Evolutionary conservation across 2,888 invertebrate genomes (phyloP).

Genomic region (Megamerina dolium): DNA sequence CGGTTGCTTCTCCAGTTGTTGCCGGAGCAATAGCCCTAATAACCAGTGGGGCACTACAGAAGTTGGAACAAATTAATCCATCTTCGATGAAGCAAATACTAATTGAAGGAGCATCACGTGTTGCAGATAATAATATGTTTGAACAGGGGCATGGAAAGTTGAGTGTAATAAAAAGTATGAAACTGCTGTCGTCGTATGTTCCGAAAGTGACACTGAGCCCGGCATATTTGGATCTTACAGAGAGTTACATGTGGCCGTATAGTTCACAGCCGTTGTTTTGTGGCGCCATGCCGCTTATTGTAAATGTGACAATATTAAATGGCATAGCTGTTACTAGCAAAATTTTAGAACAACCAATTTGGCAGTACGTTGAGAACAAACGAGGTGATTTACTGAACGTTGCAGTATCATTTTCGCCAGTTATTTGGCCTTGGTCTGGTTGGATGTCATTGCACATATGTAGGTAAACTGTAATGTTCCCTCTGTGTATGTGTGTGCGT

Average conservation of each 20-base stretch:
- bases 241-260: conserved; percentile 99
- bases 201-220: conserved; percentile 63
- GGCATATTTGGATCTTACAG: conserved; percentile 87
- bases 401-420: conserved; percentile 68
- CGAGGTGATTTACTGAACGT: conserved; percentile 75
- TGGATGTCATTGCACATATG: conserved; percentile 78
- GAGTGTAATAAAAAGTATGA: conserved; percentile 74
- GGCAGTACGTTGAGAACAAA: conserved; percentile 84
- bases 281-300: conserved; percentile 79
- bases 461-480: conserved; percentile 20
- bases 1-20: conserved; percentile 95
- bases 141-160: conserved; percentile 95
- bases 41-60: conserved; percentile 69
- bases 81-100: conserved; percentile 94
- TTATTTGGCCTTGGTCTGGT: conserved; percentile 96
- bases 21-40: conserved; percentile 90
- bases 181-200: conserved; percentile 56
- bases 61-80: conserved; percentile 66
- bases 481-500: too few species aligned
- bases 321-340: conserved; percentile 85
- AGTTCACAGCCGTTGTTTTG: conserved; percentile 92
- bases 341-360: conserved; percentile 54
- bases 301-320: conserved; percentile 91
- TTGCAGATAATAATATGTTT: conserved; percentile 88
- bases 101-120: conserved; percentile 79